A percentile compares a stretch with the other conserved stretches of the same genome.
phyloP scores from a whole-genome alignment of 1,140 invertebrate species.

The Drosophila lacertosa region DNA sequence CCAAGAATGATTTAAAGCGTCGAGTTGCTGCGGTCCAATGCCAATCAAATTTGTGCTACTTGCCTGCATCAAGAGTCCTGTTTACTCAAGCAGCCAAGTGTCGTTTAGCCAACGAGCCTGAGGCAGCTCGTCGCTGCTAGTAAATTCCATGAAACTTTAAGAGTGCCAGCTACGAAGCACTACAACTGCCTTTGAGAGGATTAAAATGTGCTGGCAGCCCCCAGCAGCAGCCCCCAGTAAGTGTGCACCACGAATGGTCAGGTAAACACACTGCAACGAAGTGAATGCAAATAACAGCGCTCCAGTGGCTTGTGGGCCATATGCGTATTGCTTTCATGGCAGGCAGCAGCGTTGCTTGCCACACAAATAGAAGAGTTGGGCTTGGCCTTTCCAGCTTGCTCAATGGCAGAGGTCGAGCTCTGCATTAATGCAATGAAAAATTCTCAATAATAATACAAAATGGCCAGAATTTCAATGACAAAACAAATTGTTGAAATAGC shows the following conservation, averaged over 20 bases:
- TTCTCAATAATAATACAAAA: background rate
- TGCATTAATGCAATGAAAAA: background rate
- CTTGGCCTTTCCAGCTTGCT: background rate
- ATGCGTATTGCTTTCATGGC: conserved; percentile 77
- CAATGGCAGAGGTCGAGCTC: background rate
- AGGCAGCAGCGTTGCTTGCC: conserved; percentile 9
- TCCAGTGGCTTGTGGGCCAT: conserved; percentile 50
- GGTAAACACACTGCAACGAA: conserved; percentile 65
- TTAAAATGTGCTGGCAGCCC: conserved; percentile 43
- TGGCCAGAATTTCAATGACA: too few species aligned
- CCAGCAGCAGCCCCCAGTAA: too few species aligned
- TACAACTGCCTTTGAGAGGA: conserved; percentile 66
- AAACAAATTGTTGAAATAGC: conserved; percentile 3
- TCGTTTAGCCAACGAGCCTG: conserved; percentile 56
- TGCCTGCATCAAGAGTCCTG: conserved; percentile 34
- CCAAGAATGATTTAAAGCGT: conserved; percentile 14
- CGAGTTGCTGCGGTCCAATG: conserved; percentile 27
- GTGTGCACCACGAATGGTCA: conserved; percentile 8
- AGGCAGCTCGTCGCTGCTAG: conserved; percentile 27
- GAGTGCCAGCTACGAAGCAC: conserved; percentile 61
- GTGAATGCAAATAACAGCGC: conserved; percentile 73
- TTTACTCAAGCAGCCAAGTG: conserved; percentile 57
- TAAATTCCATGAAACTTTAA: conserved; percentile 73
- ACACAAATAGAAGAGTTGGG: conserved; percentile 18
- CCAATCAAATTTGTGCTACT: conserved; percentile 54